Evolutionary conservation across 2,797 vertebrate species (phyloP).

Genomic region (Taenioides sp.): DNA sequence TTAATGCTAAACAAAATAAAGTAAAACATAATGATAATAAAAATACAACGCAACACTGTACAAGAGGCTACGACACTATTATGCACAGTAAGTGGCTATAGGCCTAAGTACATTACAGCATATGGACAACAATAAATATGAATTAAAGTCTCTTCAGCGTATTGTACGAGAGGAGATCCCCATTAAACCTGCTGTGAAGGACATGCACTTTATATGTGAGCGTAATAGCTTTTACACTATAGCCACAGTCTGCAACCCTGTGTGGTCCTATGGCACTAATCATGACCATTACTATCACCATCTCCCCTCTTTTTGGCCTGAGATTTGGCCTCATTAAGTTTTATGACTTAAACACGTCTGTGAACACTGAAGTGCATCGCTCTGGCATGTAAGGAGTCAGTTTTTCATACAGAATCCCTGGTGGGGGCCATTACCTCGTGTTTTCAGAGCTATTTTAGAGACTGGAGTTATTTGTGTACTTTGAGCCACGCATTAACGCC

Average conservation of each 20-base stretch:
- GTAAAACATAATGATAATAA: too few relatives aligned
- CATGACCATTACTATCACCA: constrained; percentile 34
- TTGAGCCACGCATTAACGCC: constrained; percentile 18
- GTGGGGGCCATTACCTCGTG: not conserved
- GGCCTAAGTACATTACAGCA: too few relatives aligned
- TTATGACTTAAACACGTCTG: constrained; percentile 23
- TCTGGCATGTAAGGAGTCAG: not conserved
- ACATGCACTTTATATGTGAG: too few relatives aligned
- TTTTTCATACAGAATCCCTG: not conserved
- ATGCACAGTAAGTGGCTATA: too few relatives aligned
- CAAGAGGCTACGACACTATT: too few relatives aligned
- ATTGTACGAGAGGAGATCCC: too few relatives aligned
- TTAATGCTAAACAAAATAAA: too few relatives aligned
- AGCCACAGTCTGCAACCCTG: not conserved
- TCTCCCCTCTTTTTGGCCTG: constrained; percentile 31
- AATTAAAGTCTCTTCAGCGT: too few relatives aligned
- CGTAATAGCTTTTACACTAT: not conserved
- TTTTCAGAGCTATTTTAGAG: not conserved
- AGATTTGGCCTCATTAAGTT: constrained; percentile 16
- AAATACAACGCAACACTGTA: too few relatives aligned
- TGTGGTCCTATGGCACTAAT: constrained; percentile 20
- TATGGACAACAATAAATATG: too few relatives aligned
- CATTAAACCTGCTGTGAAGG: too few relatives aligned
- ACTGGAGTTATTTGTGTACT: constrained; percentile 4
- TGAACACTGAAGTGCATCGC: constrained; percentile 11